phyloP scores from a whole-genome alignment of 2,888 invertebrate genomes.

The Epirrhoe tristata region DNA sequence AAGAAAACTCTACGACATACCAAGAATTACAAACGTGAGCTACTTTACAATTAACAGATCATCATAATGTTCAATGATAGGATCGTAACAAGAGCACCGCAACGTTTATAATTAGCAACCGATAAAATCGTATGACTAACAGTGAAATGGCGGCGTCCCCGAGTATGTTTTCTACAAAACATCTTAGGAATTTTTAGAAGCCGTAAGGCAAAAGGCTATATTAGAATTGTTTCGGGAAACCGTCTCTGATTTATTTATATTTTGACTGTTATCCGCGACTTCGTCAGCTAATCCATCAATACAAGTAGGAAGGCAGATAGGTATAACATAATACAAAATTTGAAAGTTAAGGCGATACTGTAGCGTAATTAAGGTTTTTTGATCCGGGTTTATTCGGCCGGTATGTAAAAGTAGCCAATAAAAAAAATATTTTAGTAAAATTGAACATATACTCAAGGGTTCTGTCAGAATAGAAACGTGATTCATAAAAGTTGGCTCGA shows the following conservation, averaged over 20 bases:
- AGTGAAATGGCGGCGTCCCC: background rate
- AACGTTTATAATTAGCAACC: background rate
- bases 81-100: background rate
- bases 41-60: constrained; percentile 3
- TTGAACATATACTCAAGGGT: no score
- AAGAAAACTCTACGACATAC: constrained; percentile 12
- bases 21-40: constrained; percentile 2
- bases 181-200: background rate
- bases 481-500: no score
- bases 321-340: no score
- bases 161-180: background rate
- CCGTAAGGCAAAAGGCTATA: background rate
- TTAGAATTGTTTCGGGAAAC: background rate
- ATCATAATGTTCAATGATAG: constrained; percentile 1
- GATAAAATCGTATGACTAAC: background rate
- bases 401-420: no score
- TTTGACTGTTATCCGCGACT: background rate
- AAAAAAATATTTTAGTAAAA: no score
- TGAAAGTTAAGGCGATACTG: no score
- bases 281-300: no score
- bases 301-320: no score
- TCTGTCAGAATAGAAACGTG: no score
- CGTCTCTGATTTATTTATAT: no score
- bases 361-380: no score
- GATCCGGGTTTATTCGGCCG: no score